Evolutionary conservation across 2,113 vertebrate genomes (phyloP), one percentile per base, ranked within the genome.

Genomic region (Carettochelys insculpta): DNA sequence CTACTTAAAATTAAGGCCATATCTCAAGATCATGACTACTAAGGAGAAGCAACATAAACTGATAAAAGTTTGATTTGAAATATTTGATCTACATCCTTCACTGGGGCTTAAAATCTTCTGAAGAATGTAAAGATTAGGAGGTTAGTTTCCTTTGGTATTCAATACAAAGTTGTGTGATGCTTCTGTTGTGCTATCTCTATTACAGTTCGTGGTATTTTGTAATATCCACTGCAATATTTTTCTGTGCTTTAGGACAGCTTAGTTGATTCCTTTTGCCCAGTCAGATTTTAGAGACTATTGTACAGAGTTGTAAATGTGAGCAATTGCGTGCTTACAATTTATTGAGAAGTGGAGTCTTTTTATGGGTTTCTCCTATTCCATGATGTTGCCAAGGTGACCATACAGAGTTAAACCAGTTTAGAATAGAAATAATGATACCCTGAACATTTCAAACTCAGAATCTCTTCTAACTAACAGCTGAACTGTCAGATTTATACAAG

Each of bases 1-100:
- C 82, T 77, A 90, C 31, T 85, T 77, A 88, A 94, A 96, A 93
- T 95, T 94, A 92, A 96, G 96, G 48, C 51, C 81, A 87, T 90
- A 85, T n/a, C 56, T 88, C 91, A 95, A 89, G 11, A 73, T 34
- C 81, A 9, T 79, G 86, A 77, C 77, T 90, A 81, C 90, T 86
- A 52, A n/a, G 52, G 71, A 85, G 34, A 89, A 88, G 88, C 75
- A 93, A 92, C 88, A 77, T 88, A 50, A 86, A 88, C 80, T 90
- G 80, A 31, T 73, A 77, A 95, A n/a, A 79, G 27, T 93, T 92
- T 92, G 86, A 80, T 77, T 51, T 86, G 34, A 90, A 77, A 82
- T 91, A 93, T 29, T 68, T 93, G 92, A 80, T 90, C 92, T 93
- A 88, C 25, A 89, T 94, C 29, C 90, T 77, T 85, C 77, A 78